phyloP scores from a whole-genome alignment of 2,113 vertebrate genomes.

The Saguinus imperator region DNA sequence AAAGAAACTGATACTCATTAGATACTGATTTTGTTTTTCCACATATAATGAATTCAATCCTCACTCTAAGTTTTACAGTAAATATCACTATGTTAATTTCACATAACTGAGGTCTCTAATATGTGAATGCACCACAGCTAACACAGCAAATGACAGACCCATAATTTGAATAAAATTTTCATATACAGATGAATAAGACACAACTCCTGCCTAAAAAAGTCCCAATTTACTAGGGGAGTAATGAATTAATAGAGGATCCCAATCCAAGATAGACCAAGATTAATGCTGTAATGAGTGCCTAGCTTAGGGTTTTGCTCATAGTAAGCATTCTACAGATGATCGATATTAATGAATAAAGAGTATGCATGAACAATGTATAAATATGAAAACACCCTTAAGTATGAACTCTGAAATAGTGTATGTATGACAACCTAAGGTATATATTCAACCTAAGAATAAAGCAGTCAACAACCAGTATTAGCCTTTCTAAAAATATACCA shows the following conservation, averaged over 20 bases:
- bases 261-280: neutral
- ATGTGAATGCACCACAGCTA: neutral
- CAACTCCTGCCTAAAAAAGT: neutral
- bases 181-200: neutral
- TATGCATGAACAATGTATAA: neutral
- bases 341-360: neutral
- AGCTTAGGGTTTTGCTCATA: neutral
- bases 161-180: neutral
- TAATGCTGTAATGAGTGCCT: neutral
- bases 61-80: neutral
- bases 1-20: neutral
- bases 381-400: neutral
- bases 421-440: neutral
- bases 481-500: too few species aligned
- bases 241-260: neutral
- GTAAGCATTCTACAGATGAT: neutral
- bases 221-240: neutral
- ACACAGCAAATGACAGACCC: neutral
- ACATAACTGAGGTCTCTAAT: neutral
- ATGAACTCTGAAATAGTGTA: neutral
- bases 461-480: too few species aligned
- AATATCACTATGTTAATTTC: neutral
- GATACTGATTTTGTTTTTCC: neutral
- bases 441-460: slow-evolving; percentile 39
- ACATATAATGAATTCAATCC: neutral